Percentiles rank a stretch among this genome's conserved stretches.
Conservation (phyloP, 2,888 invertebrate genomes). For the Chrysolina americana region DNA sequence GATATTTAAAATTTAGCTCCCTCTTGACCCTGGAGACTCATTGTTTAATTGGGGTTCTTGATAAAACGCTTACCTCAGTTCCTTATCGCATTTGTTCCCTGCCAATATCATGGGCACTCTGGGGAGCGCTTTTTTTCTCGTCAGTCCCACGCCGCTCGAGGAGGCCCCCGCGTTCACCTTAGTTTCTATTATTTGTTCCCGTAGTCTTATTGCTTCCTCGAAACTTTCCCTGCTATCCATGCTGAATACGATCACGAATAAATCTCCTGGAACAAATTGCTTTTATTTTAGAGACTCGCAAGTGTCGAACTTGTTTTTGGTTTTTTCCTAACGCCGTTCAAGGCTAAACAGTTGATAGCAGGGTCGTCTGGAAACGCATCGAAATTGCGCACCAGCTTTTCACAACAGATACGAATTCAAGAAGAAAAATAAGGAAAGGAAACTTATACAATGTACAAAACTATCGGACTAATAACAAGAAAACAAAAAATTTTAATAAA, state of each 20-base stretch:
- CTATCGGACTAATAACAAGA: too few relatives aligned
- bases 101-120: conserved; percentile 90
- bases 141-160: conserved; percentile 72
- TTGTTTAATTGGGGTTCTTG: background rate
- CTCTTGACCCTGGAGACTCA: too few relatives aligned
- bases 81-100: conserved; percentile 89
- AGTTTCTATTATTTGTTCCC: conserved; percentile 88
- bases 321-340: background rate
- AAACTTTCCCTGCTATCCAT: conserved; percentile 89
- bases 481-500: too few relatives aligned
- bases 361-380: too few relatives aligned
- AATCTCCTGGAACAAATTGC: conserved; percentile 60
- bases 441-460: too few relatives aligned
- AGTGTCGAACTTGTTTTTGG: background rate
- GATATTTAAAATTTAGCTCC: too few relatives aligned
- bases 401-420: too few relatives aligned
- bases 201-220: conserved; percentile 85
- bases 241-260: conserved; percentile 85
- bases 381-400: too few relatives aligned
- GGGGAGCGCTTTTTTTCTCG: conserved; percentile 75
- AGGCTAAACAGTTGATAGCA: too few relatives aligned
- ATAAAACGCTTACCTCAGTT: conserved; percentile 75
- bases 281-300: background rate
- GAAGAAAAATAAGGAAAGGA: too few relatives aligned
- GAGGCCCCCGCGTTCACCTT: conserved; percentile 80